phyloP scores from a whole-genome alignment of 2,888 invertebrate species.

The Lasioglossum malachurum region DNA sequence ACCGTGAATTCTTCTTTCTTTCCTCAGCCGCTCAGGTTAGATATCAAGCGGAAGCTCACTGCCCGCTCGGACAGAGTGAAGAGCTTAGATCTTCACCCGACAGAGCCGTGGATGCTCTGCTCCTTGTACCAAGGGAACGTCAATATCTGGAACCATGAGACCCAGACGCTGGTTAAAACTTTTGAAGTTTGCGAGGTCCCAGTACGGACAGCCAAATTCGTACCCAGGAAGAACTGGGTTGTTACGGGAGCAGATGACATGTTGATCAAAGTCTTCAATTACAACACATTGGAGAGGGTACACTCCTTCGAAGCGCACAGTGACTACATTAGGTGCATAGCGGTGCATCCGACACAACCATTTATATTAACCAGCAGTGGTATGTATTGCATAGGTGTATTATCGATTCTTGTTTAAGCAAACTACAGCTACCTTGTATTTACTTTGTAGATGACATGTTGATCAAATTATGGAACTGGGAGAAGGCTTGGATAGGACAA shows the following conservation, averaged over 20 bases:
- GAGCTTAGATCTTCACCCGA: conserved; percentile 98
- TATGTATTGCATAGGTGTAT: conserved; percentile 85
- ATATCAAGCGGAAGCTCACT: conserved; percentile 98
- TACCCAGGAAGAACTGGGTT: conserved; percentile 99
- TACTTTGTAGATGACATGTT: conserved; percentile 94
- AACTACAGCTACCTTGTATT: neutral
- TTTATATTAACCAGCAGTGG: conserved; percentile 98
- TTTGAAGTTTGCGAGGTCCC: conserved; percentile 98
- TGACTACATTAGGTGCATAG: conserved; percentile 98
- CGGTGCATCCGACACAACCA: conserved; percentile 98
- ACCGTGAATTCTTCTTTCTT: neutral
- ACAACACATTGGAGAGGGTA: conserved; percentile 98
- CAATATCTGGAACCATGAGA: conserved; percentile 99
- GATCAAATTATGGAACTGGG: conserved; percentile 99
- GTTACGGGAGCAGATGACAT: conserved; percentile 98
- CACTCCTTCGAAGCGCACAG: conserved; percentile 99
- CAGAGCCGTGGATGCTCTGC: conserved; percentile 99
- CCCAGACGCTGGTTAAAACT: conserved; percentile 94
- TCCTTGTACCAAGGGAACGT: conserved; percentile 99
- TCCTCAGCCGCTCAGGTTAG: conserved; percentile 95
- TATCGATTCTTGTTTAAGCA: neutral
- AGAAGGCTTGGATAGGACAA: conserved; percentile 98
- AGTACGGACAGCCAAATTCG: conserved; percentile 97
- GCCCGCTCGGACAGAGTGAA: conserved; percentile 99
- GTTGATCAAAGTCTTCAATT: conserved; percentile 98